These are phyloP conservation scores for Liodrosophila aerea DNA, from an alignment of 2,888 invertebrate genomes.

Conservation along the genomic window DNA sequence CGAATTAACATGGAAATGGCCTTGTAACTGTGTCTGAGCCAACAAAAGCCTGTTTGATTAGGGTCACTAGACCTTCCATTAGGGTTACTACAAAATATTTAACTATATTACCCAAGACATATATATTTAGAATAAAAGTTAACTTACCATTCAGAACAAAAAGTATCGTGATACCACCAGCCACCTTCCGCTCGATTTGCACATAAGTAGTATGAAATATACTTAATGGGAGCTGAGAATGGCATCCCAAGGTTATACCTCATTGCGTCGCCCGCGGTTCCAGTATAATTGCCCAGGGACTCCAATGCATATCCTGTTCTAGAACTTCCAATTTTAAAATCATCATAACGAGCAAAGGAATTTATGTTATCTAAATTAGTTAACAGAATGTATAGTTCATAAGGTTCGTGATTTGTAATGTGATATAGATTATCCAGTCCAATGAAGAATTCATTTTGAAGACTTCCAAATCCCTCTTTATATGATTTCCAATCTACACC, in stretches of 20 bases:
- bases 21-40: too few relatives aligned
- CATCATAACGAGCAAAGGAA: not conserved
- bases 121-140: too few relatives aligned
- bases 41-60: too few relatives aligned
- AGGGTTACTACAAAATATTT: too few relatives aligned
- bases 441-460: not conserved
- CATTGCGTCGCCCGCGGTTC: not conserved
- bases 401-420: not conserved
- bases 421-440: conserved; percentile 17
- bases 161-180: conserved; percentile 23
- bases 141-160: too few relatives aligned
- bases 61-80: too few relatives aligned
- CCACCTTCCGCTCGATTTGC: not conserved
- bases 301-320: not conserved
- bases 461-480: conserved; percentile 7
- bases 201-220: too few relatives aligned
- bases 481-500: not conserved
- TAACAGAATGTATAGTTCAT: not conserved
- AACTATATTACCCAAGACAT: too few relatives aligned
- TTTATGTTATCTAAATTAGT: accelerated
- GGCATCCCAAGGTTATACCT: accelerated
- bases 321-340: conserved; percentile 13
- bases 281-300: not conserved
- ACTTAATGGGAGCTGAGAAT: conserved; percentile 3
- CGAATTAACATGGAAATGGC: too few relatives aligned